phyloP scores from a whole-genome alignment of 2,113 vertebrate genomes.

The Psilopsiagon aymara region DNA sequence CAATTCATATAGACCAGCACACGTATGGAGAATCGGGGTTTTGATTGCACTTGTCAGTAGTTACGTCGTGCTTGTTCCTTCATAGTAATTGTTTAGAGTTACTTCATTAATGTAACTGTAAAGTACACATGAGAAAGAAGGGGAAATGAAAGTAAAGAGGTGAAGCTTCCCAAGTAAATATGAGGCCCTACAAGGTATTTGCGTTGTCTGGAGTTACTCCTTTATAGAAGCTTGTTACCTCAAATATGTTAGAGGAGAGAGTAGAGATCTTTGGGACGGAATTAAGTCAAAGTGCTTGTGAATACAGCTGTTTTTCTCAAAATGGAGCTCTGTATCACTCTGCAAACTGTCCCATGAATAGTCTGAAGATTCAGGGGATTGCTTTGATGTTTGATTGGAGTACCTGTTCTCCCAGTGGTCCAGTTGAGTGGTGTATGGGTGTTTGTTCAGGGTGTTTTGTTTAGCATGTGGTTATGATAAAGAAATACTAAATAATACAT shows the following conservation, averaged over 20 bases:
- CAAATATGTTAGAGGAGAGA: background rate
- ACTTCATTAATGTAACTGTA: background rate
- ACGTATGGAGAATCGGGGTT: background rate
- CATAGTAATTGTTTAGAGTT: background rate
- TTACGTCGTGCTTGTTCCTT: background rate
- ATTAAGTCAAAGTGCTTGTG: background rate
- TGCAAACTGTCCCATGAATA: background rate
- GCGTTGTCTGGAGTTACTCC: background rate
- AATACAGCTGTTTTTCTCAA: background rate
- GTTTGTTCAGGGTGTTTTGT: background rate
- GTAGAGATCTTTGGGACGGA: background rate
- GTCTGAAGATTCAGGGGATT: background rate
- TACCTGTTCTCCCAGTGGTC: background rate
- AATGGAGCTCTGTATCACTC: background rate
- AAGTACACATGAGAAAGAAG: background rate
- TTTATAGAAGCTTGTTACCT: background rate
- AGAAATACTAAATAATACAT: background rate
- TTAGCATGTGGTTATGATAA: background rate
- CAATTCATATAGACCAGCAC: rapidly evolving
- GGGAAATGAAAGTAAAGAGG: background rate
- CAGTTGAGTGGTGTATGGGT: background rate
- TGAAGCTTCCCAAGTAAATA: background rate
- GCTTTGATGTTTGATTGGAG: background rate
- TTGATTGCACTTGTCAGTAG: background rate
- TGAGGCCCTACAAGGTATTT: background rate